Evolutionary conservation across 2,888 invertebrate genomes (phyloP).

Genomic region (Eucera pruinosa): DNA sequence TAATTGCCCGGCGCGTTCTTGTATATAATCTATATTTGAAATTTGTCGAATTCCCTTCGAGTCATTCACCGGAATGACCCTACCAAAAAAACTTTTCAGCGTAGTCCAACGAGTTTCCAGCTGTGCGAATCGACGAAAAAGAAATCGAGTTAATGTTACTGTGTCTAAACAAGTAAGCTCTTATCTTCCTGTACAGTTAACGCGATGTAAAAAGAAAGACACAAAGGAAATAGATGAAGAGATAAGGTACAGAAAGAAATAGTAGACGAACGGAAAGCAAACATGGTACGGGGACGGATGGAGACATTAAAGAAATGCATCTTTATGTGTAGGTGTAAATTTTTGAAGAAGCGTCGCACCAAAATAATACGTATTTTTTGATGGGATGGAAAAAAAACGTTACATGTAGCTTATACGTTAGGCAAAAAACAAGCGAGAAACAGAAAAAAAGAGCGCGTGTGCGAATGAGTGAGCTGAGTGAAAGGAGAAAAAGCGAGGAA

Average conservation of each 20-base stretch:
- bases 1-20: constrained; percentile 5
- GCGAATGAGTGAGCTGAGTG: constrained; percentile 1
- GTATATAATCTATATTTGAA: constrained; percentile 34
- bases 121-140: constrained; percentile 31
- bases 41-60: not conserved
- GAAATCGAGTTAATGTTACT: constrained; percentile 44
- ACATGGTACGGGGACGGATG: no score
- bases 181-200: constrained; percentile 81
- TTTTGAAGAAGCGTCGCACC: constrained; percentile 73
- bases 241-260: not conserved
- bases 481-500: not conserved
- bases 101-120: constrained; percentile 33
- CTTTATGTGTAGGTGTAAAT: constrained; percentile 74
- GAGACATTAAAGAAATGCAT: constrained; percentile 24
- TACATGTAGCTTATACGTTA: constrained; percentile 59
- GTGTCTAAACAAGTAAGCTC: constrained; percentile 63
- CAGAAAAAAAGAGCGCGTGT: not conserved
- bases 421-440: constrained; percentile 10
- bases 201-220: constrained; percentile 11
- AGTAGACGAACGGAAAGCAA: not conserved
- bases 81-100: not conserved
- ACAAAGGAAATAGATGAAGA: not conserved
- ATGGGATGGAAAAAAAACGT: constrained; percentile 61
- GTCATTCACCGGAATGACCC: not conserved
- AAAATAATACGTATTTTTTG: constrained; percentile 76